Conservation (phyloP, 2,797 vertebrate species). For the Philypnodon macrostomus region DNA sequence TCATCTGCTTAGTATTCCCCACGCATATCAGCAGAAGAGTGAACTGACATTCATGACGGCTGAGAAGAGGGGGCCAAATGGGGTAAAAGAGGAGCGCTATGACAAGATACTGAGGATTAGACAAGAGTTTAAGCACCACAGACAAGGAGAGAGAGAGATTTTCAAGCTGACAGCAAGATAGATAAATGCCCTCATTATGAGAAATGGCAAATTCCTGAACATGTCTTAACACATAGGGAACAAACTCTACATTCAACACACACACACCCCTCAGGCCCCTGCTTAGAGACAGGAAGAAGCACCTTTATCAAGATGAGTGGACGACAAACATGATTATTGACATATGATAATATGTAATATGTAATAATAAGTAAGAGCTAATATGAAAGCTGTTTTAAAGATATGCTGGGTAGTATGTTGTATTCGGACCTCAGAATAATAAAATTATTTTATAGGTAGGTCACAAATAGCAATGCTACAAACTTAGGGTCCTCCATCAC, state of each 20-base stretch:
- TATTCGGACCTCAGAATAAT: no score
- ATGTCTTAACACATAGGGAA: slow-evolving; percentile 52
- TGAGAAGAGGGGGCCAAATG: slow-evolving; percentile 1
- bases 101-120: background rate
- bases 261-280: slow-evolving; percentile 3
- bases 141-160: slow-evolving; percentile 1
- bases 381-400: no score
- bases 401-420: no score
- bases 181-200: slow-evolving; percentile 9
- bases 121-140: background rate
- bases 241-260: slow-evolving; percentile 12
- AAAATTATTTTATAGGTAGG: no score
- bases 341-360: no score
- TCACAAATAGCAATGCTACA: no score
- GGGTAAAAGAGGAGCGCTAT: slow-evolving; percentile 12
- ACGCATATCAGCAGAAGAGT: slow-evolving; percentile 50
- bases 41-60: slow-evolving; percentile 41
- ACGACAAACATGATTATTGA: slow-evolving; percentile 25
- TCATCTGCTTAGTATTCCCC: slow-evolving; percentile 72
- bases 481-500: no score
- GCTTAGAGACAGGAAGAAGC: slow-evolving; percentile 26
- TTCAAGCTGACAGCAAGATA: slow-evolving; percentile 10
- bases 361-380: no score
- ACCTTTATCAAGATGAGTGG: slow-evolving; percentile 13
- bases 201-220: slow-evolving; percentile 53